Conservation (phyloP, 2,797 vertebrate genomes). For the Rhinichthys osculus region DNA sequence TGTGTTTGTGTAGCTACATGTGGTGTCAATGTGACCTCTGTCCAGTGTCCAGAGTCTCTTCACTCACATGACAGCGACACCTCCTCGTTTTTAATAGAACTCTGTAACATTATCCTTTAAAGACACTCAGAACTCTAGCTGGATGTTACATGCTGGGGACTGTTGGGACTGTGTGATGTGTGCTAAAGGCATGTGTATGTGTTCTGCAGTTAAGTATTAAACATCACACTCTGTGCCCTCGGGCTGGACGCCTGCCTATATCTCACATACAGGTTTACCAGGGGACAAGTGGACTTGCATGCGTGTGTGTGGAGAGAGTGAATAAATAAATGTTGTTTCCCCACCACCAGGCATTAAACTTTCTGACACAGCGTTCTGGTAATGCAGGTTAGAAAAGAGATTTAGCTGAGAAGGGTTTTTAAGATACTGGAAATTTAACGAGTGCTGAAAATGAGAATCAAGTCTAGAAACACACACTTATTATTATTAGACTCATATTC, state of each 20-base stretch:
- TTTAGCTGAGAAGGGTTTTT: neutral
- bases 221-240: constrained; percentile 2
- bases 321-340: neutral
- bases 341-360: neutral
- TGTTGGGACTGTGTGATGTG: constrained; percentile 12
- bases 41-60: neutral
- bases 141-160: constrained; percentile 1
- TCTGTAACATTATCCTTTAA: constrained; percentile 42
- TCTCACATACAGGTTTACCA: neutral
- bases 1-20: neutral
- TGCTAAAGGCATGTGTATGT: constrained; percentile 52
- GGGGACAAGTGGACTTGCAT: neutral
- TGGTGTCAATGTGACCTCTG: constrained; percentile 42
- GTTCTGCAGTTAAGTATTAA: neutral
- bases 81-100: constrained; percentile 57
- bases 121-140: constrained; percentile 16
- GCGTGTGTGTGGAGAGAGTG: neutral
- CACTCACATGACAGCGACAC: constrained; percentile 45
- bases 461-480: neutral
- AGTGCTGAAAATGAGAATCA: constrained; percentile 53
- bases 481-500: constrained; percentile 3
- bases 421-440: constrained; percentile 1
- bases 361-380: neutral
- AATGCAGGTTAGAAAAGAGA: constrained; percentile 38
- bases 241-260: neutral